Conservation (phyloP, 2,113 vertebrate genomes). For the Heterotis niloticus region DNA sequence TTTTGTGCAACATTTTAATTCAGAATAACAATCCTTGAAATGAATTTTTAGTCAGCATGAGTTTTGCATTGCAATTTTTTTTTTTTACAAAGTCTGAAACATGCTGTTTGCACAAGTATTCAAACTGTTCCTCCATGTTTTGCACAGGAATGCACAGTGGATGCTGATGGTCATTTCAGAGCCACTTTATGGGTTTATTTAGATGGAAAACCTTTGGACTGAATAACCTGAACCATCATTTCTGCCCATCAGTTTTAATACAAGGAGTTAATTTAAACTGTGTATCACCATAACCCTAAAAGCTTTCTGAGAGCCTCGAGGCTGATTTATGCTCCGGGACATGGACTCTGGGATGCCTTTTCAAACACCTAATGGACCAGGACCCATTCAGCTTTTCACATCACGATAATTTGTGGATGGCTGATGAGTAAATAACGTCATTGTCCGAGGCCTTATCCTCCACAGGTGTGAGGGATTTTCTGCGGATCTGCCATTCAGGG, state of each 20-base stretch:
- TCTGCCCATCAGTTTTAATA: slow-evolving; percentile 18
- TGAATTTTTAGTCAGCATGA: no score
- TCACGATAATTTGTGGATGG: not conserved
- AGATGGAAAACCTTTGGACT: slow-evolving; percentile 52
- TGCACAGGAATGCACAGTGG: slow-evolving; percentile 36
- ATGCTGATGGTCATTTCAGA: slow-evolving; percentile 52
- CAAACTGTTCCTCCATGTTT: slow-evolving; percentile 15
- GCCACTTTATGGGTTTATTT: slow-evolving; percentile 53
- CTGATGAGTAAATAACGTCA: slow-evolving; percentile 20
- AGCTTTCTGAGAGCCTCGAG: slow-evolving; percentile 19
- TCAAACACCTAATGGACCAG: slow-evolving; percentile 9
- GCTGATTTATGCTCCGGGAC: slow-evolving; percentile 22
- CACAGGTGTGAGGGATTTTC: not conserved
- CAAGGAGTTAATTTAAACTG: slow-evolving; percentile 43
- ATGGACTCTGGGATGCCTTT: slow-evolving; percentile 1
- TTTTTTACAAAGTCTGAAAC: no score
- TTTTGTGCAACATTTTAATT: no score
- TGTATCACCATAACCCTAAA: slow-evolving; percentile 41
- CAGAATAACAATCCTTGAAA: no score
- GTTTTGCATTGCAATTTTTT: no score
- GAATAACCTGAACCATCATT: slow-evolving; percentile 46
- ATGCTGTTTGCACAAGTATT: no score
- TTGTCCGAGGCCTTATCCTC: slow-evolving; percentile 7
- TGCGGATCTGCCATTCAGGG: not conserved
- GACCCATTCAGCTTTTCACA: not conserved